Evolutionary conservation across 2,888 invertebrate species (phyloP), one percentile per base, ranked within the genome.

Genomic region (Drosophila phalerata): DNA sequence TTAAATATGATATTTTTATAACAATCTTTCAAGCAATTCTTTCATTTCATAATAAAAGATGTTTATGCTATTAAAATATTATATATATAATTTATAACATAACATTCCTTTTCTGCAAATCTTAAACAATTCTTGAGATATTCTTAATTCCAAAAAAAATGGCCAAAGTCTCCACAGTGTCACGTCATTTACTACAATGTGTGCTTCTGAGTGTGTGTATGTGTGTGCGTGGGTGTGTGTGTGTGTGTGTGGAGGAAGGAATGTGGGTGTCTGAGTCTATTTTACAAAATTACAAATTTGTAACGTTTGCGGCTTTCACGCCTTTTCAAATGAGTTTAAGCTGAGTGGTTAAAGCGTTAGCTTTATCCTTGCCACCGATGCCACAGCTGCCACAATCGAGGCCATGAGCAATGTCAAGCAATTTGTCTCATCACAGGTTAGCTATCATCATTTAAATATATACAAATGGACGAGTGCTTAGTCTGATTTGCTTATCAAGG

Each of bases 231-330:
- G 28, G 11, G n/a, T 57, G 53, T 32, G 6, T 40, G 30, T 17
- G 22, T 19, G 58, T 17, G 15, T 10, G 56, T 37, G 42, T 55
- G 38, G 5, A n/a, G 5, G 28, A 4, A 5, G 19, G 28, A 28
- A 13, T 49, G 19, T 17, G 17, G 30, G 49, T 53, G 75, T 72
- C 73, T 75, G 63, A 81, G 88, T 81, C 79, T 84, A 84, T 86
- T 86, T 77, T 62, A 74, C 58, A 81, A 86, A 80, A 81, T 88
- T 83, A 83, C 86, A 74, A 83, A 86, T 86, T 86, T 86, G 85
- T 86, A 84, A 86, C 86, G 88, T 86, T 86, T 86, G 85, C 53
- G 86, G 88, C 81, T 81, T 85, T 86, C 74, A 80, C 85, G 84
- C 86, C 81, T 84, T 81, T 77, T 47, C 75, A 22, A 69, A 60